A percentile compares a stretch with the other conserved stretches of the same genome.
Conservation (phyloP, 1,140 invertebrate species). For the Wasmannia auropunctata region DNA sequence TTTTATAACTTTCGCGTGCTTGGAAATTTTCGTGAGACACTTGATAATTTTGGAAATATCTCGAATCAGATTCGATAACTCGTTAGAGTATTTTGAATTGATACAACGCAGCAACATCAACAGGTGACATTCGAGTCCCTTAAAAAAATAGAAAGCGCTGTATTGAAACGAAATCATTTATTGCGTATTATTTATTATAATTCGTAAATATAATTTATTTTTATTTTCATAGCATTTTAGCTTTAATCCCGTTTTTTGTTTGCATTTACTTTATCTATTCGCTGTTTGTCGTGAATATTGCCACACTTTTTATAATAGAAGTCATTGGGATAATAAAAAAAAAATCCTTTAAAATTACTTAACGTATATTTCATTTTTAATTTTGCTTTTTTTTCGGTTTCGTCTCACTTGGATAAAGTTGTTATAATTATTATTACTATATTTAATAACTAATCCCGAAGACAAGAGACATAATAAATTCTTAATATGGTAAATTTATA, state of each 20-base stretch:
- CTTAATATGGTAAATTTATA: neutral
- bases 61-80: slow-evolving; percentile 20
- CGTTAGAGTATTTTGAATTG: slow-evolving; percentile 58
- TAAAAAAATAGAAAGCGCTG: neutral
- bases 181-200: neutral
- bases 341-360: too few species aligned
- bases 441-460: neutral
- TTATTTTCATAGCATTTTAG: neutral
- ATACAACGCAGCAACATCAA: slow-evolving; percentile 64
- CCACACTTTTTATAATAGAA: too few species aligned
- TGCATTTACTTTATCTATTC: neutral
- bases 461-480: neutral
- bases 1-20: slow-evolving; percentile 42
- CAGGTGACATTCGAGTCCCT: slow-evolving; percentile 72
- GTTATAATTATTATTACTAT: neutral
- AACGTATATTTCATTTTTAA: too few species aligned
- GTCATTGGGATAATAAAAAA: too few species aligned
- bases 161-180: neutral
- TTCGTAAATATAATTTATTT: neutral
- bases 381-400: too few species aligned
- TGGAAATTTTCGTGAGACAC: neutral
- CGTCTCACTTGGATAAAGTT: neutral
- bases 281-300: neutral
- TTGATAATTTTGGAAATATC: slow-evolving; percentile 47
- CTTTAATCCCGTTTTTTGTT: neutral